phyloP scores from a whole-genome alignment of 2,888 invertebrate genomes.

The Xanthia togata region DNA sequence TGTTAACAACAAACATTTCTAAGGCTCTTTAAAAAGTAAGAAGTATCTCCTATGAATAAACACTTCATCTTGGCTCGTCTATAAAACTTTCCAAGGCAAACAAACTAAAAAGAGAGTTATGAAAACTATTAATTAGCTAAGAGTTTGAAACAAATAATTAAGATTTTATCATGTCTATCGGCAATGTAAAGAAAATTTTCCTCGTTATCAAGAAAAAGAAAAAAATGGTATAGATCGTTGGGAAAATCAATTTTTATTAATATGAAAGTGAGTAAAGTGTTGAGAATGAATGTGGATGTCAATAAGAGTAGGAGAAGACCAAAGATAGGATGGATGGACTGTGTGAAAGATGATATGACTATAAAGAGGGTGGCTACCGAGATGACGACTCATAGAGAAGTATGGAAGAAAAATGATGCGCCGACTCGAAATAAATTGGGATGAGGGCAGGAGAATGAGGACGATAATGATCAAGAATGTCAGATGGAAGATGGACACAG shows the following conservation, averaged over 20 bases:
- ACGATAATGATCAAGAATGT: too few species aligned
- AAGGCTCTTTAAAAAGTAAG: background rate
- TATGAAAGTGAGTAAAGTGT: background rate
- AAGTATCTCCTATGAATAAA: background rate
- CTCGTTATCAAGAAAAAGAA: conserved; percentile 3
- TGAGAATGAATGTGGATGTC: too few species aligned
- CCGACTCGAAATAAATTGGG: too few species aligned
- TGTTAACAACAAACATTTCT: background rate
- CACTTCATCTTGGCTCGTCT: background rate
- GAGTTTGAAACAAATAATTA: conserved; percentile 48
- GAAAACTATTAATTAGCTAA: conserved; percentile 50
- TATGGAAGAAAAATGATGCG: too few species aligned
- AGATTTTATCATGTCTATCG: conserved; percentile 37
- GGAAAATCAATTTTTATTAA: background rate
- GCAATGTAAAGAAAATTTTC: conserved; percentile 22
- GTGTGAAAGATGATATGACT: too few species aligned
- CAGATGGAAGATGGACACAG: too few species aligned
- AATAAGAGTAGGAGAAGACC: too few species aligned
- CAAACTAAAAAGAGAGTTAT: conserved; percentile 13
- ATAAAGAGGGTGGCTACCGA: too few species aligned
- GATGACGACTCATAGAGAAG: too few species aligned
- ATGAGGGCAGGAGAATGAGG: too few species aligned
- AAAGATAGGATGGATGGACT: too few species aligned
- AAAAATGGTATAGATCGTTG: background rate
- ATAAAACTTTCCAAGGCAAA: conserved; percentile 18